A percentile compares a stretch with the other conserved stretches of the same genome.
phyloP scores from a whole-genome alignment of 2,113 vertebrate species.

The Platichthys stellatus region DNA sequence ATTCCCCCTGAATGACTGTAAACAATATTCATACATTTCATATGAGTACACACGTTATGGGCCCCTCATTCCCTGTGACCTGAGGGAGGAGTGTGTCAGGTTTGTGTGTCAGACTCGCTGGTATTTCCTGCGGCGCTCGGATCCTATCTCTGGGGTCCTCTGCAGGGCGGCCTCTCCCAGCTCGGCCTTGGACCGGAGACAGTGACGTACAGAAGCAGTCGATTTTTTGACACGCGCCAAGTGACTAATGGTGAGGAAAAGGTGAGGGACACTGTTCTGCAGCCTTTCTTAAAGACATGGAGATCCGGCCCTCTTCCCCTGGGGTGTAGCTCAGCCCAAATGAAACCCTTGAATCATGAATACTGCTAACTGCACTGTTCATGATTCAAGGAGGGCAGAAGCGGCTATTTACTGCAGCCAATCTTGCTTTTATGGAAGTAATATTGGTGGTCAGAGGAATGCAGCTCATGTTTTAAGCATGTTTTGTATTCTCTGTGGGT shows the following conservation, averaged over 20 bases:
- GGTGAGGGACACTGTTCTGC: constrained; percentile 48
- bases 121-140: constrained; percentile 62
- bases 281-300: constrained; percentile 54
- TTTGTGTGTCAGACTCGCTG: constrained; percentile 40
- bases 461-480: constrained; percentile 56
- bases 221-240: constrained; percentile 44
- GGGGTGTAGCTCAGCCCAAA: constrained; percentile 59
- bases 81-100: constrained; percentile 45
- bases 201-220: constrained; percentile 59
- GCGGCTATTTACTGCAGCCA: constrained; percentile 49
- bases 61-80: constrained; percentile 22
- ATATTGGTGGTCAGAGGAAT: constrained; percentile 61
- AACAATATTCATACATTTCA: constrained; percentile 56
- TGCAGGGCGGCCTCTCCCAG: constrained; percentile 48
- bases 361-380: constrained; percentile 10
- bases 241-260: constrained; percentile 72
- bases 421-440: constrained; percentile 60
- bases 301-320: constrained; percentile 38
- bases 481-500: not conserved
- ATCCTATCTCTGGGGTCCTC: constrained; percentile 57
- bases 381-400: not conserved
- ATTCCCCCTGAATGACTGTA: constrained; percentile 46
- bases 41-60: constrained; percentile 51
- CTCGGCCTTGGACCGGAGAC: constrained; percentile 62
- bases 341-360: constrained; percentile 80